These are phyloP conservation scores for Alca torda DNA, from an alignment of 2,797 vertebrate genomes.

Conservation along the genomic window DNA sequence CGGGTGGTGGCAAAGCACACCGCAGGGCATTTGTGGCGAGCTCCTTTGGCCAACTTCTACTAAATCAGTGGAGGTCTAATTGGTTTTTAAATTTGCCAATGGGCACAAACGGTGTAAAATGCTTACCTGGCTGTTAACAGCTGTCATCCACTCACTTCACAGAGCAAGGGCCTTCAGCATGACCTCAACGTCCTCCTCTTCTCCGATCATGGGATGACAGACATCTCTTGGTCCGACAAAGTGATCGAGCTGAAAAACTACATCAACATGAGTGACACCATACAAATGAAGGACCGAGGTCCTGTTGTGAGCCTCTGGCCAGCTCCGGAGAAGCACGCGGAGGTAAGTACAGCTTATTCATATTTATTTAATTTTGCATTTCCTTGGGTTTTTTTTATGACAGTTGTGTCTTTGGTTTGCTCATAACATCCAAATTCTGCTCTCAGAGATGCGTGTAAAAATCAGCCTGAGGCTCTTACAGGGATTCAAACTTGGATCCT, in stretches of 20 bases:
- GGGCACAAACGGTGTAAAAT: neutral
- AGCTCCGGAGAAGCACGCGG: conserved; percentile 69
- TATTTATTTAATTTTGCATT: neutral
- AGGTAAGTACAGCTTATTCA: conserved; percentile 69
- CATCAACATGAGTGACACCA: conserved; percentile 82
- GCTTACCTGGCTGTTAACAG: neutral
- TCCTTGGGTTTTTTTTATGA: neutral
- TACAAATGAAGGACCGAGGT: conserved; percentile 90
- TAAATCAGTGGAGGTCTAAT: neutral
- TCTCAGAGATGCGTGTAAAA: neutral
- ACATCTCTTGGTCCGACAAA: conserved; percentile 89
- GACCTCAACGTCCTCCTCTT: conserved; percentile 88
- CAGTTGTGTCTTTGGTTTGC: neutral
- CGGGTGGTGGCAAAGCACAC: neutral
- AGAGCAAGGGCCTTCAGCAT: conserved; percentile 83
- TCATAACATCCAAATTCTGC: neutral
- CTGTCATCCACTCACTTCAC: neutral
- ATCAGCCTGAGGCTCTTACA: neutral
- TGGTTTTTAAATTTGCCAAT: neutral
- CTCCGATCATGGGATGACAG: conserved; percentile 96
- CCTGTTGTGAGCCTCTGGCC: conserved; percentile 94
- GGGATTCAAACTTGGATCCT: neutral
- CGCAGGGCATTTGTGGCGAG: fast-evolving
- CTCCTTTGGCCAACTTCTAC: neutral
- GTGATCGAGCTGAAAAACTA: conserved; percentile 88